A percentile compares a stretch with the other conserved stretches of the same genome.
Conservation (phyloP, 2,888 invertebrate species). For the Mythimna impura region DNA sequence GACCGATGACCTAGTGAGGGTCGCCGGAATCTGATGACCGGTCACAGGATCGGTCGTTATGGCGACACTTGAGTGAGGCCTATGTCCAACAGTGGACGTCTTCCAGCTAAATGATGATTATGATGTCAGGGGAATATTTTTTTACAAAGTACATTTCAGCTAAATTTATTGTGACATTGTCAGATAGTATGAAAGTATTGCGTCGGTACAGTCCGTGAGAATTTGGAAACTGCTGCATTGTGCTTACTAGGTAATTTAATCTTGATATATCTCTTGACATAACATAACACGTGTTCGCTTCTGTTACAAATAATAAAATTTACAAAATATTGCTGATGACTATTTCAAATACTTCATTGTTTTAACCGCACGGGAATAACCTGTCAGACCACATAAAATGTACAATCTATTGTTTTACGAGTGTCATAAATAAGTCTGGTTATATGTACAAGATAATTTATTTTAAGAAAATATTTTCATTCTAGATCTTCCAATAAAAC, state of each 20-base stretch:
- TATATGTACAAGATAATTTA: background rate
- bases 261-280: background rate
- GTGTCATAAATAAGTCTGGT: slow-evolving; percentile 8
- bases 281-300: slow-evolving; percentile 17
- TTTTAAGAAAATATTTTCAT: slow-evolving; percentile 8
- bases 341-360: background rate
- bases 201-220: background rate
- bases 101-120: too few relatives aligned
- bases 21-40: too few relatives aligned
- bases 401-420: background rate
- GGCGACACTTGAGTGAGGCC: too few relatives aligned
- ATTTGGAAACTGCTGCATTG: background rate
- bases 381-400: background rate
- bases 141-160: too few relatives aligned
- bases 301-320: background rate
- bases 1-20: too few relatives aligned
- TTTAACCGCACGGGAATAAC: slow-evolving; percentile 3
- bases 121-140: too few relatives aligned
- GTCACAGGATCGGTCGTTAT: too few relatives aligned
- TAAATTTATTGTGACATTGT: too few relatives aligned
- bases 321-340: slow-evolving; percentile 9
- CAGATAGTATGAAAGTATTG: background rate
- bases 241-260: background rate
- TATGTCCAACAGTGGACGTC: too few relatives aligned
- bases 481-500: slow-evolving; percentile 14